Evolutionary conservation across 2,888 invertebrate species (phyloP).

Genomic region (Lepidochrysops patricia): DNA sequence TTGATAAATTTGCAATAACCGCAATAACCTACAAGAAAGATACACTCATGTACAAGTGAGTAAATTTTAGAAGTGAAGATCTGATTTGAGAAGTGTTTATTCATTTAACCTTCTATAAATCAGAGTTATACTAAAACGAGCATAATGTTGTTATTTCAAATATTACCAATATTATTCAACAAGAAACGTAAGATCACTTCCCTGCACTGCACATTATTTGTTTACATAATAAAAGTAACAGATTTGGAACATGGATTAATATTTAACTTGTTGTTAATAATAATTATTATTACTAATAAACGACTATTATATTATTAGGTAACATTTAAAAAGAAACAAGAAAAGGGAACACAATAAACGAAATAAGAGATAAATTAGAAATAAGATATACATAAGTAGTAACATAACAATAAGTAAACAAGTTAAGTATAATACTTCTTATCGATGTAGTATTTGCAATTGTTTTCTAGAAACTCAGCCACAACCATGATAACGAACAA

Average conservation of each 20-base stretch:
- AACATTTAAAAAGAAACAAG: background rate
- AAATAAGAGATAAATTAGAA: background rate
- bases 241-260: background rate
- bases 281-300: background rate
- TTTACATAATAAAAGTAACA: background rate
- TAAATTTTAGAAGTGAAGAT: background rate
- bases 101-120: background rate
- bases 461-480: background rate
- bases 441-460: background rate
- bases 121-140: background rate
- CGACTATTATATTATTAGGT: no score
- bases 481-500: background rate
- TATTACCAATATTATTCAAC: background rate
- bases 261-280: background rate
- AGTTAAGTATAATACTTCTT: background rate
- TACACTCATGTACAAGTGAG: background rate
- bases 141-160: background rate
- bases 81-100: background rate
- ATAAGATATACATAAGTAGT: no score
- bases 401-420: background rate
- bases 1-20: background rate
- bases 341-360: background rate
- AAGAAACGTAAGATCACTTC: slow-evolving; percentile 3
- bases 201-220: slow-evolving; percentile 8
- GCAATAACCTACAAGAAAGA: background rate